Percentiles rank a stretch among this genome's conserved stretches.
phyloP scores from a whole-genome alignment of 92 coral and sea anemone species.

The Diadumene lineata region DNA sequence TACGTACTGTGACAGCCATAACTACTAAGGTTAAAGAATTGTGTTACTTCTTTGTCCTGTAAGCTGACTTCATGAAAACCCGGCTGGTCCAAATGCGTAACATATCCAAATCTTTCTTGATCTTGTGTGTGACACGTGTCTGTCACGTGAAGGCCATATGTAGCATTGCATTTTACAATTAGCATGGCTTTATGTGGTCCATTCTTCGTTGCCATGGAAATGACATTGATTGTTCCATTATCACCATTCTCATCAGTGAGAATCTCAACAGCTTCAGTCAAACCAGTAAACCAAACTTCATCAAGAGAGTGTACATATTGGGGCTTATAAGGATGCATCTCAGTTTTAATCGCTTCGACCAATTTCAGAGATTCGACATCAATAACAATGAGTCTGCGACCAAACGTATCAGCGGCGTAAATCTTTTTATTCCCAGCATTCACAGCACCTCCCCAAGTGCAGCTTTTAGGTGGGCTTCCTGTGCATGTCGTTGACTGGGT shows the following conservation, averaged over 20 bases:
- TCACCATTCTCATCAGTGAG: slow-evolving; percentile 69
- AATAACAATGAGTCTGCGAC: slow-evolving; percentile 56
- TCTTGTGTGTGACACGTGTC: slow-evolving; percentile 62
- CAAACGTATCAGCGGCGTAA: slow-evolving; percentile 57
- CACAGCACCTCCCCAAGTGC: slow-evolving; percentile 73
- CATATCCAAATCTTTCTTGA: slow-evolving; percentile 52
- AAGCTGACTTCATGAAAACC: slow-evolving; percentile 70
- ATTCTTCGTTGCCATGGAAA: slow-evolving; percentile 48
- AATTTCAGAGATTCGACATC: slow-evolving; percentile 36
- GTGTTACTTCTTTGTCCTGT: slow-evolving; percentile 42
- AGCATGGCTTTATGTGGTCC: slow-evolving; percentile 37
- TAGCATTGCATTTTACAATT: slow-evolving; percentile 22
- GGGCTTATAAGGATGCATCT: slow-evolving; percentile 49
- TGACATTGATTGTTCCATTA: slow-evolving; percentile 59
- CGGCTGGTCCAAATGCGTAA: slow-evolving; percentile 64
- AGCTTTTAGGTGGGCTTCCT: slow-evolving; percentile 33
- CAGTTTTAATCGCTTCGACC: slow-evolving; percentile 40
- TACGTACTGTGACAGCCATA: slow-evolving; percentile 59
- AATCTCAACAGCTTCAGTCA: slow-evolving; percentile 36
- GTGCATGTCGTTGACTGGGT: slow-evolving; percentile 52
- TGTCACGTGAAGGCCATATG: slow-evolving; percentile 53
- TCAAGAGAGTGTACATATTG: slow-evolving; percentile 55
- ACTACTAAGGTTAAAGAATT: slow-evolving; percentile 56
- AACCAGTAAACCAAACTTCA: slow-evolving; percentile 57
- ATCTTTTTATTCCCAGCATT: slow-evolving; percentile 43